Evolutionary conservation across 2,888 invertebrate species (phyloP).

Genomic region (Teleiodes luculella): DNA sequence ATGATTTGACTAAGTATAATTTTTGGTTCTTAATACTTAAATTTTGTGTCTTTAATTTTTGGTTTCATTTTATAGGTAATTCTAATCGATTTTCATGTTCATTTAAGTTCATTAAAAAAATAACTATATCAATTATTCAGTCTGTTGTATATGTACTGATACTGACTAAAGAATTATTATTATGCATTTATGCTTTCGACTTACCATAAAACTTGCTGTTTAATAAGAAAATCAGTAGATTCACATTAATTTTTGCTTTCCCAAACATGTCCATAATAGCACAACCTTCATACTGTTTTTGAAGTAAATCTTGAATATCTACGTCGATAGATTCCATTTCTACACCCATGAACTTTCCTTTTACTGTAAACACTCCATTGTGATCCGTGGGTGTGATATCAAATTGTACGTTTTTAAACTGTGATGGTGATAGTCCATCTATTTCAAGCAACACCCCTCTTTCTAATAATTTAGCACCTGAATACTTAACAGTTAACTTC

Average conservation of each 20-base stretch:
- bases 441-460: constrained; percentile 85
- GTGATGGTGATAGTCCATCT: constrained; percentile 81
- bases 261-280: constrained; percentile 88
- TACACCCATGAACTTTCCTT: constrained; percentile 87
- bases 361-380: constrained; percentile 83
- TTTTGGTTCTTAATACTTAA: constrained; percentile 24
- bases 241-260: constrained; percentile 88
- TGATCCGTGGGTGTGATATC: constrained; percentile 83
- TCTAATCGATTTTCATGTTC: no score
- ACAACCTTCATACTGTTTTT: constrained; percentile 87
- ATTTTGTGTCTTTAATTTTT: constrained; percentile 6
- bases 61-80: no score
- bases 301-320: constrained; percentile 84
- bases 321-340: constrained; percentile 85
- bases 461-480: constrained; percentile 83
- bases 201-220: constrained; percentile 88
- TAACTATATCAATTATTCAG: neutral
- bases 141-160: no score
- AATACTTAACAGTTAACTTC: constrained; percentile 81
- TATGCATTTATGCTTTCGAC: constrained; percentile 35
- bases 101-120: neutral
- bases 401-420: constrained; percentile 87
- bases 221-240: constrained; percentile 84
- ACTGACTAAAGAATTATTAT: no score
- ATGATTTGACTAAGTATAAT: no score